Percentiles rank a stretch among this genome's conserved stretches.
phyloP scores from a whole-genome alignment of 2,113 vertebrate species.

The Zootoca vivipara region DNA sequence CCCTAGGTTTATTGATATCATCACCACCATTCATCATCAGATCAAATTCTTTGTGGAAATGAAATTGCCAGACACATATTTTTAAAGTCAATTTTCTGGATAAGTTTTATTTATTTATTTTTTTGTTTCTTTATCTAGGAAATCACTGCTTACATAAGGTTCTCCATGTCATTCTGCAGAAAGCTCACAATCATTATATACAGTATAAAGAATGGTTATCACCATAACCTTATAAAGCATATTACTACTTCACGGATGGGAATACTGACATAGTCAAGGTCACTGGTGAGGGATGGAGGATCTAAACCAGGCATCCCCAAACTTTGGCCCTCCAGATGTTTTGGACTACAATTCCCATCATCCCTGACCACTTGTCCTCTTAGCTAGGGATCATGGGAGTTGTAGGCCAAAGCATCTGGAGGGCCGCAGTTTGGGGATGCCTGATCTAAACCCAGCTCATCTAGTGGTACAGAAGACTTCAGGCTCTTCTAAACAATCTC shows the following conservation, averaged over 20 bases:
- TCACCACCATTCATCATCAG: not conserved
- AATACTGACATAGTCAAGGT: not conserved
- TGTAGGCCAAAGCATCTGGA: too few species aligned
- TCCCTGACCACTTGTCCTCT: too few species aligned
- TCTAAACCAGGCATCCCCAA: too few species aligned
- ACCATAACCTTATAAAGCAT: not conserved
- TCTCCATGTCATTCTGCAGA: not conserved
- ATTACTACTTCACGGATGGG: not conserved
- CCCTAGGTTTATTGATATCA: not conserved
- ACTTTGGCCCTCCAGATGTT: too few species aligned
- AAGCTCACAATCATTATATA: not conserved
- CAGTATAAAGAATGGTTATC: not conserved
- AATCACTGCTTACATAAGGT: not conserved
- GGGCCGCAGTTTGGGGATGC: too few species aligned
- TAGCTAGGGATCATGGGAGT: too few species aligned
- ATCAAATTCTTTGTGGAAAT: not conserved
- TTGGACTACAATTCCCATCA: too few species aligned
- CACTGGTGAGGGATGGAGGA: not conserved
- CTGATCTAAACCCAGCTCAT: not conserved
- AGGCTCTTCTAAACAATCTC: not conserved
- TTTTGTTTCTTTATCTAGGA: not conserved
- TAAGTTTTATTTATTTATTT: not conserved
- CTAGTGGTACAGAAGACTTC: not conserved
- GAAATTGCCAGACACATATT: not conserved
- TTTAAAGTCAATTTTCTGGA: not conserved